Percentiles rank a stretch among this genome's conserved stretches.
These are phyloP conservation scores for Gila orcuttii DNA, from an alignment of 2,113 vertebrate species.

Conservation along the genomic window DNA sequence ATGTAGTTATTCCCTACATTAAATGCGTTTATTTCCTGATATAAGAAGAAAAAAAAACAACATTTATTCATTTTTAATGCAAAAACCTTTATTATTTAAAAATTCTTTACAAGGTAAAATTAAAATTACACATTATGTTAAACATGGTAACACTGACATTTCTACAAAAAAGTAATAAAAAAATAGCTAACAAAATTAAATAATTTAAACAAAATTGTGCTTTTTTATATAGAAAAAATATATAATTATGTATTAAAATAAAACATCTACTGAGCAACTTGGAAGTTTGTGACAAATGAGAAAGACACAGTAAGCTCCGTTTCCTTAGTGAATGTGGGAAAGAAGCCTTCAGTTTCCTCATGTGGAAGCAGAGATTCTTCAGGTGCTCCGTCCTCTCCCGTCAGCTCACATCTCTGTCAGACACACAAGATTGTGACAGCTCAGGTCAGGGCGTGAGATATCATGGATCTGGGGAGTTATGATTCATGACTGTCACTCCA, in stretches of 20 bases:
- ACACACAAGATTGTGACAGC: constrained; percentile 58
- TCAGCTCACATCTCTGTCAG: constrained; percentile 76
- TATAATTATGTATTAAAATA: background rate
- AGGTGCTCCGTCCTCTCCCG: constrained; percentile 25
- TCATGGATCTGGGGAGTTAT: constrained; percentile 48
- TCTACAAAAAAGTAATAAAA: constrained; percentile 54
- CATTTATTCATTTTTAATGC: background rate
- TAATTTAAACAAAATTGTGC: background rate
- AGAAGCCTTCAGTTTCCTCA: background rate
- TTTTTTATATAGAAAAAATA: background rate
- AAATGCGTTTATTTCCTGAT: too few species aligned
- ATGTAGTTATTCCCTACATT: too few species aligned
- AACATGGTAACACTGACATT: background rate
- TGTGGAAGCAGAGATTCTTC: constrained; percentile 11
- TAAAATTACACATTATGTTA: background rate
- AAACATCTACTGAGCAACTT: constrained; percentile 9
- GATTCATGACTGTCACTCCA: constrained; percentile 62
- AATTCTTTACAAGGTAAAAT: constrained; percentile 39
- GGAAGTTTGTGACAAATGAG: background rate
- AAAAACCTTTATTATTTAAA: constrained; percentile 15
- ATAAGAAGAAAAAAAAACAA: background rate
- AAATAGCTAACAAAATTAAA: background rate
- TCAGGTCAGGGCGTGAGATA: constrained; percentile 48
- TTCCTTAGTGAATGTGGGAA: background rate
- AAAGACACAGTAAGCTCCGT: background rate